Evolutionary conservation across 2,888 invertebrate genomes (phyloP).

Genomic region (Drosophila emarginata): DNA sequence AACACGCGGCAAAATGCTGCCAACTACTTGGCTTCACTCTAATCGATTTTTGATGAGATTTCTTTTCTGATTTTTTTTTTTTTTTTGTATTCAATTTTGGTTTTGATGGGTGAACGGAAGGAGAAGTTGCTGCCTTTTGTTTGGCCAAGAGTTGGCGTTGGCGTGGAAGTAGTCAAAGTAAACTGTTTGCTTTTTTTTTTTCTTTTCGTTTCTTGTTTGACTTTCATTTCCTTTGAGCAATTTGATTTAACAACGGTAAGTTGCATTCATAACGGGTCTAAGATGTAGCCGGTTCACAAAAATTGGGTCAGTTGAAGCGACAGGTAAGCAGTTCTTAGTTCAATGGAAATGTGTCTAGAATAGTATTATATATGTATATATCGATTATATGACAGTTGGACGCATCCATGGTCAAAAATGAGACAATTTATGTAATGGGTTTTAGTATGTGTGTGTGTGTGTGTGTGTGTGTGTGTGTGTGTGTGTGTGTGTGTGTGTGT

Average conservation of each 20-base stretch:
- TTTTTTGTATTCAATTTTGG: conserved; percentile 70
- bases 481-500: no score
- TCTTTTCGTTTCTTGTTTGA: conserved; percentile 48
- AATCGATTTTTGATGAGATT: conserved; percentile 76
- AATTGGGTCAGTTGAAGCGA: neutral
- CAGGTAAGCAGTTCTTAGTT: neutral
- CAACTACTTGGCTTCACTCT: conserved; percentile 51
- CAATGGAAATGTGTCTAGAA: no score
- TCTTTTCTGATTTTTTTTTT: neutral
- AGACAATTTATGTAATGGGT: no score
- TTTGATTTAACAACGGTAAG: conserved; percentile 40
- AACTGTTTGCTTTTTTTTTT: conserved; percentile 28
- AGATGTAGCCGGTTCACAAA: neutral
- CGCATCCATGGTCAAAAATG: no score
- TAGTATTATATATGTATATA: neutral
- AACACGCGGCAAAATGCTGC: conserved; percentile 50
- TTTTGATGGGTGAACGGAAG: conserved; percentile 55
- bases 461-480: no score
- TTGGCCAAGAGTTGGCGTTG: neutral
- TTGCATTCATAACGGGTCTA: conserved; percentile 29
- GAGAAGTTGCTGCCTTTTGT: conserved; percentile 40
- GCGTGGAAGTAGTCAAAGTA: conserved; percentile 27
- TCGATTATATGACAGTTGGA: neutral
- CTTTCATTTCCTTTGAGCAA: conserved; percentile 54
- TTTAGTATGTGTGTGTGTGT: no score